phyloP scores from a whole-genome alignment of 2,888 invertebrate genomes.

The Pasiphila rectangulata region DNA sequence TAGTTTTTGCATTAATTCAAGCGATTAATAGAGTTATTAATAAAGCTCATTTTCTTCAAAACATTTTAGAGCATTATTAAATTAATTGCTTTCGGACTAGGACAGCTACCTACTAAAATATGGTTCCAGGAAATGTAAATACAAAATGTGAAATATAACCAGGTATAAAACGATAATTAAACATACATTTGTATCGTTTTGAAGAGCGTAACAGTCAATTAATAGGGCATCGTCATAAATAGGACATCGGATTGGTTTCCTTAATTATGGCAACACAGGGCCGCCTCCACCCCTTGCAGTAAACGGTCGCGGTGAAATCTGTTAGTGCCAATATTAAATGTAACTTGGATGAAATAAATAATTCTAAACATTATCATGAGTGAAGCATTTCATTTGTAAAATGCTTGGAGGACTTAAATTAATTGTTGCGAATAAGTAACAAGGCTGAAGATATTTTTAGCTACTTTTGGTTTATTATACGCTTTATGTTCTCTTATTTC shows the following conservation, averaged over 20 bases:
- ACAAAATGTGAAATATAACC: too few relatives aligned
- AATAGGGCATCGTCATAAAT: constrained; percentile 32
- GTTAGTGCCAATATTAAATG: constrained; percentile 4
- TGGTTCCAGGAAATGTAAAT: too few relatives aligned
- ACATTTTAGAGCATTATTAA: too few relatives aligned
- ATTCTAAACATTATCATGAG: too few relatives aligned
- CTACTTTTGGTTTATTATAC: too few relatives aligned
- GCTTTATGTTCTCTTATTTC: too few relatives aligned
- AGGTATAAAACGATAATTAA: constrained; percentile 4
- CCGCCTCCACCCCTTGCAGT: constrained; percentile 9
- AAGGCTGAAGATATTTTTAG: too few relatives aligned
- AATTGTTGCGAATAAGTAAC: not conserved
- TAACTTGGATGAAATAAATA: not conserved
- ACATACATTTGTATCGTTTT: constrained; percentile 1
- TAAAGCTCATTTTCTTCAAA: too few relatives aligned
- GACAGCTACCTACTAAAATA: too few relatives aligned
- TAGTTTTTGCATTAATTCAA: too few relatives aligned
- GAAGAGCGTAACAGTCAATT: constrained; percentile 29
- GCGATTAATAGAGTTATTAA: too few relatives aligned
- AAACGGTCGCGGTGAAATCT: not conserved
- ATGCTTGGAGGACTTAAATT: not conserved
- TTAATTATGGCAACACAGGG: constrained; percentile 29
- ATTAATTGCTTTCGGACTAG: too few relatives aligned
- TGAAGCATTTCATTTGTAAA: constrained; percentile 2
- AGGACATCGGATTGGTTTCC: constrained; percentile 34